phyloP scores from a whole-genome alignment of 2,888 invertebrate genomes.

The Schrankia costaestrigalis region DNA sequence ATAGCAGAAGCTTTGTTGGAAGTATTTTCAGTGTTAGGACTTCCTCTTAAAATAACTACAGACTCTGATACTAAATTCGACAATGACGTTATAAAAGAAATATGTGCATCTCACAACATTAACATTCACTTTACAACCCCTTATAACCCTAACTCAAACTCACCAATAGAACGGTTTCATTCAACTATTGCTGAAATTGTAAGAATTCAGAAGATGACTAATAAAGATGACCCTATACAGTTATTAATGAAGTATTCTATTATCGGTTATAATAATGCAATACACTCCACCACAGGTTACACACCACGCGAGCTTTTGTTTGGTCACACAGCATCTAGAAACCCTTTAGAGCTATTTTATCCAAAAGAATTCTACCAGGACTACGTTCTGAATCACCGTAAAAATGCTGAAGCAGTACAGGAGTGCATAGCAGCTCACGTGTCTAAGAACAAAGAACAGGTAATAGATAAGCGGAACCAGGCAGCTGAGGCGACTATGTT shows the following conservation, averaged over 20 bases:
- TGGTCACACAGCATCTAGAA: conserved; percentile 22
- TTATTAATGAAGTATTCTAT: conserved; percentile 19
- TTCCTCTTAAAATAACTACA: background rate
- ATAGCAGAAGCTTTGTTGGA: background rate
- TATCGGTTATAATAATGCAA: conserved; percentile 21
- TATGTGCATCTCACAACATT: background rate
- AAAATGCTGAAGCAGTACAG: too few relatives aligned
- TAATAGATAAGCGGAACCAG: too few relatives aligned
- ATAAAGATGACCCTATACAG: background rate
- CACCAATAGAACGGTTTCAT: background rate
- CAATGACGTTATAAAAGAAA: background rate
- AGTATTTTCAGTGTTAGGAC: background rate
- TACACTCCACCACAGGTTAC: conserved; percentile 12
- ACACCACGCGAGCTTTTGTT: conserved; percentile 21
- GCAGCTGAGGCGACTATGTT: too few relatives aligned
- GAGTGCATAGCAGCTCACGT: too few relatives aligned
- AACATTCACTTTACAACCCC: background rate
- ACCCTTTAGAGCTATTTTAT: too few relatives aligned
- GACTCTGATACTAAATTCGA: background rate
- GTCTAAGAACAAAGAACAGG: too few relatives aligned
- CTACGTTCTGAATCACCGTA: too few relatives aligned
- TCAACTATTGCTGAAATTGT: background rate
- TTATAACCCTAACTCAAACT: background rate
- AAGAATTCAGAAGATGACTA: background rate
- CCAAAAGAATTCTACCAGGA: too few relatives aligned